Conservation (phyloP, 2,113 vertebrate species). For the Gallinago media region DNA sequence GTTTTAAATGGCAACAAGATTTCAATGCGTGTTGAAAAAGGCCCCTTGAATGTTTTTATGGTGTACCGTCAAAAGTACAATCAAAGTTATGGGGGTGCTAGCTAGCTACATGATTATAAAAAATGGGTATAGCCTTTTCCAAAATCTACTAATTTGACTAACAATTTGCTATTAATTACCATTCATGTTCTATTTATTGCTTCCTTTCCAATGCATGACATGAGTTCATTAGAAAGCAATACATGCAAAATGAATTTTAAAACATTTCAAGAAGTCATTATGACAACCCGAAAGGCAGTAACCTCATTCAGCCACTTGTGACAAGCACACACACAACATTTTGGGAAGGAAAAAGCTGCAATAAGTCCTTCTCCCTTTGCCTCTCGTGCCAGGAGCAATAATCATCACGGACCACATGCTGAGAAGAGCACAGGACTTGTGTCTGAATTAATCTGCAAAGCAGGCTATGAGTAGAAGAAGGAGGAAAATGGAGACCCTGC, state of each 20-base stretch:
- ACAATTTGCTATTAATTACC: conserved; percentile 43
- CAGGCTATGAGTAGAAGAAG: background rate
- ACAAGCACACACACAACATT: rapidly evolving
- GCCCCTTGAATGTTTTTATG: conserved; percentile 60
- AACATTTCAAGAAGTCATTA: background rate
- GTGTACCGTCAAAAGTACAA: conserved; percentile 37
- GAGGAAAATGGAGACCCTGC: background rate
- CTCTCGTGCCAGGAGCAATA: background rate
- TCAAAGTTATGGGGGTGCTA: conserved; percentile 45
- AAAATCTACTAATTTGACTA: conserved; percentile 11
- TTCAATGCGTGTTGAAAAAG: conserved; percentile 70
- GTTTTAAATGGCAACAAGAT: conserved; percentile 77
- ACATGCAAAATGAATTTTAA: background rate
- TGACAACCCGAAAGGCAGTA: background rate
- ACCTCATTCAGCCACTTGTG: background rate
- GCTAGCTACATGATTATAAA: conserved; percentile 39
- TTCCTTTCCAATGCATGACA: background rate
- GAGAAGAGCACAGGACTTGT: background rate
- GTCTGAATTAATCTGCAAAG: background rate
- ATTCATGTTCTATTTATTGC: background rate
- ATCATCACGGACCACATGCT: background rate
- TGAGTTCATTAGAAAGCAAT: background rate
- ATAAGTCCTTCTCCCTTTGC: background rate
- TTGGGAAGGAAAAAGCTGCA: background rate
- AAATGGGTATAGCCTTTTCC: background rate